These are phyloP conservation scores for Poecilia wingei DNA, from an alignment of 2,797 vertebrate species.

Conservation along the genomic window DNA sequence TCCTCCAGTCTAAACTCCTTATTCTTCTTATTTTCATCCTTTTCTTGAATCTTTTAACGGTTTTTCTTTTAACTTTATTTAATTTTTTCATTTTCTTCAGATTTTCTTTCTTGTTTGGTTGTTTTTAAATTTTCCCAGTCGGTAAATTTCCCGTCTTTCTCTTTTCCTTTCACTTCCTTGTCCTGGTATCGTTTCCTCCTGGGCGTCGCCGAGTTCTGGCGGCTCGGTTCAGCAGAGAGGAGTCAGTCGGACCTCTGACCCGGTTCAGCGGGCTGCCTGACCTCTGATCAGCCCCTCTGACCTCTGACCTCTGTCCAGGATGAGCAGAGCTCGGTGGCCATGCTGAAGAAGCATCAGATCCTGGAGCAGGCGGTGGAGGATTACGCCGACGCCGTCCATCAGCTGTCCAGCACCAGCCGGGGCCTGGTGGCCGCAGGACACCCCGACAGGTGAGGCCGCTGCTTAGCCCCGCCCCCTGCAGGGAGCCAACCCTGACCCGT, in stretches of 20 bases:
- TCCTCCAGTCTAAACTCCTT: background rate
- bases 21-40: background rate
- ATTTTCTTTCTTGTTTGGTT: background rate
- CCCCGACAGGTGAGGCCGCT: slow-evolving; percentile 83
- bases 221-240: slow-evolving; percentile 57
- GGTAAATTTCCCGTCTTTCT: background rate
- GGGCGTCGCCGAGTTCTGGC: too few species aligned
- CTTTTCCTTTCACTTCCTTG: background rate
- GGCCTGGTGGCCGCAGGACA: slow-evolving; percentile 90
- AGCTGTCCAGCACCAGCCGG: slow-evolving; percentile 94
- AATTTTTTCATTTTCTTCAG: background rate
- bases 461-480: too few species aligned
- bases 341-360: slow-evolving; percentile 98
- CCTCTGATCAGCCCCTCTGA: too few species aligned
- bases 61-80: background rate
- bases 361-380: slow-evolving; percentile 96
- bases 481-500: background rate
- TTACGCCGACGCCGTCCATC: slow-evolving; percentile 94
- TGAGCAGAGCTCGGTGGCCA: slow-evolving; percentile 93
- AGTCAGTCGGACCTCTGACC: too few species aligned
- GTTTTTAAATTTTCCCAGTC: background rate
- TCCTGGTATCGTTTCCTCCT: background rate
- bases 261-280: too few species aligned
- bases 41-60: too few species aligned
- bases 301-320: slow-evolving; percentile 79